phyloP scores from a whole-genome alignment of 2,113 vertebrate species.

The Scophthalmus maximus region DNA sequence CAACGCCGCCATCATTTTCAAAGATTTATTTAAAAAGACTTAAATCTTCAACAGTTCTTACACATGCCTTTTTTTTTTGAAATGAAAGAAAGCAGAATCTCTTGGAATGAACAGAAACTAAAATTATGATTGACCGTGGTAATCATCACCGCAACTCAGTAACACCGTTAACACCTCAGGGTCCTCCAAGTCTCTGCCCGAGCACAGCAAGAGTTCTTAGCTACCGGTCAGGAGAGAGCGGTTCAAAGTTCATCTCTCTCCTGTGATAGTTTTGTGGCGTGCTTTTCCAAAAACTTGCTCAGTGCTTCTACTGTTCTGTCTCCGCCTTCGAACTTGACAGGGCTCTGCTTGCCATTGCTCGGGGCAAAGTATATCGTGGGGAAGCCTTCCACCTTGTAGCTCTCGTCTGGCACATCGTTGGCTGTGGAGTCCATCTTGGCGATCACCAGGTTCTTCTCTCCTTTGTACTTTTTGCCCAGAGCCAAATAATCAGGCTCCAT shows the following conservation, averaged over 20 bases:
- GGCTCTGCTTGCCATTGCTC: constrained; percentile 89
- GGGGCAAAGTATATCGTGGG: constrained; percentile 96
- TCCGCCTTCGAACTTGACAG: constrained; percentile 90
- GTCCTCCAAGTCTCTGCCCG: constrained; percentile 16
- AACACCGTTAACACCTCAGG: constrained; percentile 43
- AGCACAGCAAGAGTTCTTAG: constrained; percentile 58
- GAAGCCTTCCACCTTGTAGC: constrained; percentile 93
- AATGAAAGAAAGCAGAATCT: constrained; percentile 71
- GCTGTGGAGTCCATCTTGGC: constrained; percentile 97
- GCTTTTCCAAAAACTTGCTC: constrained; percentile 93
- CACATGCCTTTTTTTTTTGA: neutral
- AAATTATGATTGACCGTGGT: constrained; percentile 50
- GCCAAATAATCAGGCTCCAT: constrained; percentile 90
- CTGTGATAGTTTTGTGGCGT: constrained; percentile 85
- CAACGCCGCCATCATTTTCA: constrained; percentile 48
- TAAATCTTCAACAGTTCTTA: constrained; percentile 35
- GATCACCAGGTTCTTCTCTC: constrained; percentile 91
- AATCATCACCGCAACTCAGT: constrained; percentile 65
- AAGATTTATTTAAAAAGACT: constrained; percentile 83
- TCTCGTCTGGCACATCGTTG: constrained; percentile 88
- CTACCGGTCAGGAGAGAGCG: neutral
- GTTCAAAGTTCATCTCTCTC: constrained; percentile 91
- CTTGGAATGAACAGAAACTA: constrained; percentile 70
- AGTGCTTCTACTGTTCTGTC: constrained; percentile 91
- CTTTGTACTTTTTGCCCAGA: constrained; percentile 94